Evolutionary conservation across 2,797 vertebrate species (phyloP), one percentile per base, ranked within the genome.

Genomic region (Hippocampus kuda): DNA sequence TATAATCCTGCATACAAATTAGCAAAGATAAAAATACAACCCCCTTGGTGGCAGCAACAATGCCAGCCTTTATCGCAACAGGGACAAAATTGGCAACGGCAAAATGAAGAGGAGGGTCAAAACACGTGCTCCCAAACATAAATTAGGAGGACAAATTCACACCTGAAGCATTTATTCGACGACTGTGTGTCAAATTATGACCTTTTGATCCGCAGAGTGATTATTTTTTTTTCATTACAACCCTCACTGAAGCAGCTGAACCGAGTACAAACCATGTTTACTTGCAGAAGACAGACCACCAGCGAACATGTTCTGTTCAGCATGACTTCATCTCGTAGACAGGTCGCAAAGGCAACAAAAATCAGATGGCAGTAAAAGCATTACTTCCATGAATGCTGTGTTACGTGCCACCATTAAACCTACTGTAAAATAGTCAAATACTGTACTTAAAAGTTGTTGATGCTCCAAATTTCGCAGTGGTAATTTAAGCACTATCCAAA

Each of bases 91-190:
- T 76, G 67, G 73, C 75, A 67, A 68, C 26, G 54, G 38, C 34
- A 71, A 72, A 66, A 75, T 20, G 4, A 68, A 59, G 46, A 78
- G 70, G 54, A 74, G 61, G 38, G 44, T 44, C 62, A 65, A 48
- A 64, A 70, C 66, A 72, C 64, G 72, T 68, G 65, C 75, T 82
- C 76, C 44, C 63, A 68, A 74, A 77, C 79, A 75, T 76, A 85
- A 82, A 84, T 77, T 61, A 68, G 66, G 71, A 76, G 72, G 70
- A n/a, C 77, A 78, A 87, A 87, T 88, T 88, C 83, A 84, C 86
- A 89, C 82, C 84, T 87, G 84, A 89, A 78, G 82, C 69, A 44
- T 73, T 79, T 71, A 79, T 77, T 75, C 79, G 79, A 83, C 83
- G 80, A 79, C 54, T 69, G 72, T 83, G 74, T 79, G 83, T 77